Evolutionary conservation across 2,888 invertebrate genomes (phyloP).

Genomic region (Limenitis camilla): DNA sequence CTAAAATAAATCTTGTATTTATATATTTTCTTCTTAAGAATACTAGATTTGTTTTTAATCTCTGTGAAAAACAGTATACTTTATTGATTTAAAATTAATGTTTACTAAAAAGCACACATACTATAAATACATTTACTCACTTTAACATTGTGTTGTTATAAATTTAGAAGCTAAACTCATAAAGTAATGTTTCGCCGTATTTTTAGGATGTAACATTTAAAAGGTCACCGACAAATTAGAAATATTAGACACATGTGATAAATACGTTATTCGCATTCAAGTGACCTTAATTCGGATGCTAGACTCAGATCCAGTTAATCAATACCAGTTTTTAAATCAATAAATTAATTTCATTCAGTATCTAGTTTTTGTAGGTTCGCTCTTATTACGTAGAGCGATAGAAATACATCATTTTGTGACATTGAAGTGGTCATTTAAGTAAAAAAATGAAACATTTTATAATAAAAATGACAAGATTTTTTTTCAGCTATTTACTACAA

Average conservation of each 20-base stretch:
- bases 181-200: not conserved
- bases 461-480: no score
- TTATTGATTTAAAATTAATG: not conserved
- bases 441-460: no score
- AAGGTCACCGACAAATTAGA: constrained; percentile 16
- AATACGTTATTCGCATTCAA: constrained; percentile 36
- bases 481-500: no score
- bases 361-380: no score
- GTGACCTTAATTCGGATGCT: constrained; percentile 60
- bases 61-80: not conserved
- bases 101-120: not conserved
- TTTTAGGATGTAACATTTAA: constrained; percentile 4
- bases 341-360: no score
- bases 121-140: not conserved
- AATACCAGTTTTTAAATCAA: constrained; percentile 17
- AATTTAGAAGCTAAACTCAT: not conserved
- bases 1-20: no score
- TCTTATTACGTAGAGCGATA: no score
- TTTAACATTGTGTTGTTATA: not conserved
- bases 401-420: no score
- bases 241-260: constrained; percentile 13
- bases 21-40: no score
- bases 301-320: constrained; percentile 41
- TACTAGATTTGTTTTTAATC: no score
- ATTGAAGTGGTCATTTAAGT: no score